phyloP scores from a whole-genome alignment of 2,888 invertebrate species.

The Sussaba pulchella region DNA sequence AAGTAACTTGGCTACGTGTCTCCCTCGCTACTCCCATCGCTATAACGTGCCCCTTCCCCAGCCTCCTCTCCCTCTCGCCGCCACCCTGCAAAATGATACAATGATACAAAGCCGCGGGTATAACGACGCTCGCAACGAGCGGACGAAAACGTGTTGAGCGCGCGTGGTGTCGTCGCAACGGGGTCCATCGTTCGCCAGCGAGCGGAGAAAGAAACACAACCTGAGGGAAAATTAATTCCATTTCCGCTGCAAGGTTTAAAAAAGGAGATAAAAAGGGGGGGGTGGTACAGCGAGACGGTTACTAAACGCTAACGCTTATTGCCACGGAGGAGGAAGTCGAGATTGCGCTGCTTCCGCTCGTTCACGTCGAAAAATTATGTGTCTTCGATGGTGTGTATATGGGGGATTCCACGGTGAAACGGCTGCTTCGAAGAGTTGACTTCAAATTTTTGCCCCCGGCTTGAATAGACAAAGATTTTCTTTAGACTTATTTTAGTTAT shows the following conservation, averaged over 20 bases:
- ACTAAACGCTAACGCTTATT: slow-evolving; percentile 52
- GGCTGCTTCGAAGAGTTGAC: no score
- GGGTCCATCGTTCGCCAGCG: slow-evolving; percentile 41
- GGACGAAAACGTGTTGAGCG: slow-evolving; percentile 41
- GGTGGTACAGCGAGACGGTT: slow-evolving; percentile 39
- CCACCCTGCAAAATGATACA: no score
- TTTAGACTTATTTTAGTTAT: no score
- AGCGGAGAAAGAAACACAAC: slow-evolving; percentile 67
- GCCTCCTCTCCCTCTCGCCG: slow-evolving; percentile 12
- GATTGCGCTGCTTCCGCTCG: slow-evolving; percentile 47
- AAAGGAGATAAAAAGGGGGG: background rate
- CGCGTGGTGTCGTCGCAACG: slow-evolving; percentile 14
- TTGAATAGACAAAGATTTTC: no score
- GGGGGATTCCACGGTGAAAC: no score
- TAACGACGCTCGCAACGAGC: slow-evolving; percentile 49
- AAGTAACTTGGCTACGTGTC: slow-evolving; percentile 69
- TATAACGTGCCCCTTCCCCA: slow-evolving; percentile 57
- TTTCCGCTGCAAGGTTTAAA: slow-evolving; percentile 56
- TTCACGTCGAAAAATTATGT: background rate
- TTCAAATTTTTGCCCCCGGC: no score
- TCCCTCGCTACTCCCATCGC: slow-evolving; percentile 32
- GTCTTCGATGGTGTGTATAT: background rate
- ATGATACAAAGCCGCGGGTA: slow-evolving; percentile 61
- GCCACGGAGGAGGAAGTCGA: slow-evolving; percentile 45
- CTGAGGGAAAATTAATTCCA: slow-evolving; percentile 74